Percentiles rank a stretch among this genome's conserved stretches.
Evolutionary conservation across 2,113 vertebrate genomes (phyloP).

Genomic region (Geococcyx californianus): DNA sequence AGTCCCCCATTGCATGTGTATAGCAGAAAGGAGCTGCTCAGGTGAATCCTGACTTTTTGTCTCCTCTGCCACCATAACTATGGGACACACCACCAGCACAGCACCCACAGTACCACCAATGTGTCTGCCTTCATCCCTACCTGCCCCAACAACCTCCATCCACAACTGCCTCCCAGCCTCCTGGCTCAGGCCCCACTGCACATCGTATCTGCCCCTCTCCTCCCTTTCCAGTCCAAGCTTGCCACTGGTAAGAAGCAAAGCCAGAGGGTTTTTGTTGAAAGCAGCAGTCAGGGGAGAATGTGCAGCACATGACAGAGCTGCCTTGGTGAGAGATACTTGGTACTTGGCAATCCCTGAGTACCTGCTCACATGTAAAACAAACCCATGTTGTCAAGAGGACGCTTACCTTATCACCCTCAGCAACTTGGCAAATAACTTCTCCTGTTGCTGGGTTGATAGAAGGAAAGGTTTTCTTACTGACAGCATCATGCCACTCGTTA

Average conservation of each 20-base stretch:
- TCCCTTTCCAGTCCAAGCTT: background rate
- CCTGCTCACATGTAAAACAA: rapidly evolving
- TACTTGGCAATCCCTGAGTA: background rate
- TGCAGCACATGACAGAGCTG: background rate
- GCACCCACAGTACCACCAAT: rapidly evolving
- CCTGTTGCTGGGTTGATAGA: constrained; percentile 90
- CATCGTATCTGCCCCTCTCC: background rate
- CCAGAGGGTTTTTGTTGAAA: background rate
- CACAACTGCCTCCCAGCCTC: background rate
- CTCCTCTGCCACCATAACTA: background rate
- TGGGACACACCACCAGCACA: background rate
- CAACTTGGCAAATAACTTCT: constrained; percentile 92
- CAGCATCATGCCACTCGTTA: constrained; percentile 91
- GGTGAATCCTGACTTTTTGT: background rate
- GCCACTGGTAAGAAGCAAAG: background rate
- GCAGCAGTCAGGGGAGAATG: background rate
- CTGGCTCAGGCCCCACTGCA: background rate
- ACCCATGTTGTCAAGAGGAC: rapidly evolving
- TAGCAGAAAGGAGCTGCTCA: background rate
- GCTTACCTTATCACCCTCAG: constrained; percentile 88
- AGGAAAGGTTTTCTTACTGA: constrained; percentile 89
- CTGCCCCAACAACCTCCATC: background rate
- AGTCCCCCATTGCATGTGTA: rapidly evolving
- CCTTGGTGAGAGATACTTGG: background rate
- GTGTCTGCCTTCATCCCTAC: background rate